Percentiles rank a stretch among this genome's conserved stretches.
phyloP scores from a whole-genome alignment of 2,888 invertebrate genomes.

The Liodrosophila aerea region DNA sequence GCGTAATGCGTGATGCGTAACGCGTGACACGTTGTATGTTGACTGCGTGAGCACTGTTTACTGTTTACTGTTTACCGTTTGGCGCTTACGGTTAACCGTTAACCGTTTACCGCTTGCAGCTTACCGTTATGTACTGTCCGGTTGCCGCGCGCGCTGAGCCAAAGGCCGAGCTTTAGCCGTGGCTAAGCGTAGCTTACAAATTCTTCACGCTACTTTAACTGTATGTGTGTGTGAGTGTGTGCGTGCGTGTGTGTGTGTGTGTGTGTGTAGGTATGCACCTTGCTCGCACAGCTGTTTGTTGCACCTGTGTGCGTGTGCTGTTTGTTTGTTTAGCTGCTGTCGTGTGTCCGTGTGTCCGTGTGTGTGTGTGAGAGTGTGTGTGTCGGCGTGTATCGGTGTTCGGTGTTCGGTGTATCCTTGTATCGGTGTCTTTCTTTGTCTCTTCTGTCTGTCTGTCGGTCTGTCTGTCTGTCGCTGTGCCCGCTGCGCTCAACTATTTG shows the following conservation, averaged over 20 bases:
- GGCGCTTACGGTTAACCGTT: constrained; percentile 4
- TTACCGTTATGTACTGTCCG: neutral
- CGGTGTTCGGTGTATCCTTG: constrained; percentile 10
- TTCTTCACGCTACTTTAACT: constrained; percentile 9
- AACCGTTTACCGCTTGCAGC: constrained; percentile 1
- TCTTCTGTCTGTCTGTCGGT: constrained; percentile 14
- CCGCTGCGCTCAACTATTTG: constrained; percentile 58
- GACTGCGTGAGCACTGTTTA: constrained; percentile 42
- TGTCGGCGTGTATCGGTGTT: constrained; percentile 3
- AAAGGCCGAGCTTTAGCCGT: constrained; percentile 23
- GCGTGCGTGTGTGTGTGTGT: constrained; percentile 14
- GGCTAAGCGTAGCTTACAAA: constrained; percentile 37
- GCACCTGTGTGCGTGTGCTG: constrained; percentile 9
- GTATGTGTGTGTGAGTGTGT: constrained; percentile 5
- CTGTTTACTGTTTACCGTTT: constrained; percentile 18
- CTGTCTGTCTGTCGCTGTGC: constrained; percentile 11
- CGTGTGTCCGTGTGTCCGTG: constrained; percentile 8
- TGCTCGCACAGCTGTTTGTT: constrained; percentile 31
- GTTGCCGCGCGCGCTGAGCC: constrained; percentile 28
- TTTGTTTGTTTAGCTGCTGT: neutral
- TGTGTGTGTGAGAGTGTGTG: constrained; percentile 6
- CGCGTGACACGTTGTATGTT: constrained; percentile 4
- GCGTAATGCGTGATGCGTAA: too few relatives aligned
- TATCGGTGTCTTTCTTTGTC: constrained; percentile 3
- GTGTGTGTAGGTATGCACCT: constrained; percentile 6